These are phyloP conservation scores for Aythya baeri DNA, from an alignment of 2,113 vertebrate genomes.

Conservation along the genomic window DNA sequence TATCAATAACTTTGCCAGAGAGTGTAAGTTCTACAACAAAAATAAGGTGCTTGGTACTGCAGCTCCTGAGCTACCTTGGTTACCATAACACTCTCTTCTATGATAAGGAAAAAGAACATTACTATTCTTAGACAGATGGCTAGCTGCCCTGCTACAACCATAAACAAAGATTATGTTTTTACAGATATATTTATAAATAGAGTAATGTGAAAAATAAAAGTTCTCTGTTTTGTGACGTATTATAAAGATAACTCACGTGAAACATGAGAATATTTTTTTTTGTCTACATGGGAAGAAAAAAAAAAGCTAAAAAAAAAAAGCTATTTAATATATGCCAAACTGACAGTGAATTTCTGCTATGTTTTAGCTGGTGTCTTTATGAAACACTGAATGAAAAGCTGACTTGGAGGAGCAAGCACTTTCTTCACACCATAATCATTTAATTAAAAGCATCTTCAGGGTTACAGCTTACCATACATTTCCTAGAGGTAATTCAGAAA, in stretches of 20 bases:
- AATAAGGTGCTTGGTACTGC: background rate
- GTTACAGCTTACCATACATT: background rate
- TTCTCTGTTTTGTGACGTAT: background rate
- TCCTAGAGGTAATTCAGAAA: background rate
- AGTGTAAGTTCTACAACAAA: background rate
- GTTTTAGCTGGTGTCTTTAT: background rate
- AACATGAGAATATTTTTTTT: background rate
- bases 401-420: background rate
- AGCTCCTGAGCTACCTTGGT: background rate
- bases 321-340: background rate
- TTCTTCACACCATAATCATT: background rate
- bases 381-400: background rate
- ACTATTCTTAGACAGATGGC: background rate
- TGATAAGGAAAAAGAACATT: background rate
- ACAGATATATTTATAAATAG: background rate
- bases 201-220: background rate
- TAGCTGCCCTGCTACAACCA: background rate
- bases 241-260: background rate
- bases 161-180: background rate
- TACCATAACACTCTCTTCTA: background rate
- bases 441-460: background rate
- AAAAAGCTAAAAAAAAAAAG: background rate
- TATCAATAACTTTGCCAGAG: background rate
- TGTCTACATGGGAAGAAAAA: background rate
- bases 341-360: background rate